Evolutionary conservation across 2,113 vertebrate species (phyloP).

Genomic region (Chaetodon trifascialis): DNA sequence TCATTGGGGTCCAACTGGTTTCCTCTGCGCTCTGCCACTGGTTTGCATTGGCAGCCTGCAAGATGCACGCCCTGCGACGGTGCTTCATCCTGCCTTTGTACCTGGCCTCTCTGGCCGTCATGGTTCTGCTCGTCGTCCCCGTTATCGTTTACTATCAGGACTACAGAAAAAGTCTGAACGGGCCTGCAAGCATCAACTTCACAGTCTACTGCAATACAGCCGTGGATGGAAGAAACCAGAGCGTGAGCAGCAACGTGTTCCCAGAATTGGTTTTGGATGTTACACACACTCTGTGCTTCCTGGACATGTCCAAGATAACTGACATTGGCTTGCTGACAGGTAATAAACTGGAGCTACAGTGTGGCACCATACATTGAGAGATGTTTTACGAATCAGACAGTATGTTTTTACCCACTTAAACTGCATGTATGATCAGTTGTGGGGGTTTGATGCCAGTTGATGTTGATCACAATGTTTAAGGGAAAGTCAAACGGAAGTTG

Average conservation of each 20-base stretch:
- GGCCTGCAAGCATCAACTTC: slow-evolving; percentile 48
- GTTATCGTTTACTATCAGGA: slow-evolving; percentile 38
- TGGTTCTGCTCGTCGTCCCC: slow-evolving; percentile 62
- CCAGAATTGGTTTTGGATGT: slow-evolving; percentile 59
- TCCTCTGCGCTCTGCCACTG: slow-evolving; percentile 81
- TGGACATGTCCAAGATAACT: slow-evolving; percentile 32
- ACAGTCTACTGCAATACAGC: slow-evolving; percentile 49
- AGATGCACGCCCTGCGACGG: slow-evolving; percentile 80
- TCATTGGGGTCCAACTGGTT: slow-evolving; percentile 71
- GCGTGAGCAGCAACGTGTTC: slow-evolving; percentile 13
- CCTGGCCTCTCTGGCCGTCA: slow-evolving; percentile 71
- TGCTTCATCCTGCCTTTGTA: slow-evolving; percentile 81
- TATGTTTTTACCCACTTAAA: slow-evolving; percentile 34
- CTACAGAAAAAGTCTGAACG: slow-evolving; percentile 11
- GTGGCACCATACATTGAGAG: too few relatives aligned
- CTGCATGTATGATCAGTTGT: too few relatives aligned
- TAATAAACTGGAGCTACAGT: slow-evolving; percentile 29
- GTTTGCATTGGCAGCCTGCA: slow-evolving; percentile 80
- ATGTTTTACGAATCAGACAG: too few relatives aligned
- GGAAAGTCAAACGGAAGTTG: too few relatives aligned
- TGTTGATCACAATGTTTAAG: too few relatives aligned
- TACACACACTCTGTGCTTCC: slow-evolving; percentile 61
- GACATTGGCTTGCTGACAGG: slow-evolving; percentile 59
- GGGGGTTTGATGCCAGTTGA: too few relatives aligned
- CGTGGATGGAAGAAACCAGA: slow-evolving; percentile 10